Conservation (phyloP, 2,113 vertebrate species). For the Dascyllus trimaculatus region DNA sequence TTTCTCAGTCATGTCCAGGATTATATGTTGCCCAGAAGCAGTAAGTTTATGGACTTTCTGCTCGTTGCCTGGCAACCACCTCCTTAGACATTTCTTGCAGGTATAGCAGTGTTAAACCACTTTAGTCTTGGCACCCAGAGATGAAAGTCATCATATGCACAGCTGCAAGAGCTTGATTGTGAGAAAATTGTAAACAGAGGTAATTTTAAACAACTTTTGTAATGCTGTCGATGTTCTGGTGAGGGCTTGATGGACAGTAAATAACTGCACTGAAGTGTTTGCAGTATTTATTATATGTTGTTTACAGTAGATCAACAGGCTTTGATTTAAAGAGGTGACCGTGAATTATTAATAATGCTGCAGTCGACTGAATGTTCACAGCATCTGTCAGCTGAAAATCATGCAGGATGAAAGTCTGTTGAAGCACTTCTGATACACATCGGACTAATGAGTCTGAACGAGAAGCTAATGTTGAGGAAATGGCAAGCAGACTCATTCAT, state of each 20-base stretch:
- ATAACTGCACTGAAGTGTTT: not conserved
- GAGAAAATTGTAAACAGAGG: no score
- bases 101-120: no score
- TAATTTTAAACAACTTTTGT: no score
- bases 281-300: not conserved
- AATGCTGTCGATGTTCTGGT: not conserved
- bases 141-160: no score
- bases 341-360: not conserved
- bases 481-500: slow-evolving; percentile 32
- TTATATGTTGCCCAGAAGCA: no score
- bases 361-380: not conserved
- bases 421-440: slow-evolving; percentile 14
- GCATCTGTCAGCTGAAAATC: not conserved
- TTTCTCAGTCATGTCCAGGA: no score
- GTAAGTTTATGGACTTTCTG: no score
- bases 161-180: no score
- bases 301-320: not conserved
- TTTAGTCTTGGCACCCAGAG: no score
- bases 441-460: slow-evolving; percentile 31
- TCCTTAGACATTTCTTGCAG: no score
- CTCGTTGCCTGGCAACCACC: no score
- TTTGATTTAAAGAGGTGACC: not conserved
- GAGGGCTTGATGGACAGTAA: not conserved
- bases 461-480: slow-evolving; percentile 46
- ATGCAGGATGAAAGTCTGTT: not conserved